A percentile compares a stretch with the other conserved stretches of the same genome.
These are phyloP conservation scores for Portevinia maculata DNA, from an alignment of 2,888 invertebrate species.

Conservation along the genomic window DNA sequence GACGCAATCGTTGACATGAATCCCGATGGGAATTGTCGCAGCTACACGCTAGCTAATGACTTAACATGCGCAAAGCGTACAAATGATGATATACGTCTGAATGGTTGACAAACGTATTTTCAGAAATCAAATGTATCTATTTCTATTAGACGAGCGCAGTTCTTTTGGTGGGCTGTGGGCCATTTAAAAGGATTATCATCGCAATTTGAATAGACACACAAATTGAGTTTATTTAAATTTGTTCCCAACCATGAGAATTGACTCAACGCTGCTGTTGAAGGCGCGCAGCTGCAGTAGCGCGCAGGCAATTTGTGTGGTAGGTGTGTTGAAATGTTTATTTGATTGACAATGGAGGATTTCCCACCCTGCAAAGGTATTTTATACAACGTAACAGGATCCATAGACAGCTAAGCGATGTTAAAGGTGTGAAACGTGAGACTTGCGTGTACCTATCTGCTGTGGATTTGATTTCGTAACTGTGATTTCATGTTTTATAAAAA, in stretches of 20 bases:
- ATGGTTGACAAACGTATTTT: conserved; percentile 65
- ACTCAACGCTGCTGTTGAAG: not conserved
- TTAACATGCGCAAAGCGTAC: conserved; percentile 72
- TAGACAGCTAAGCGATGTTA: not conserved
- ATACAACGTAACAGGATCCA: conserved; percentile 53
- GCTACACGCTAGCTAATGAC: conserved; percentile 46
- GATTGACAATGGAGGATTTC: conserved; percentile 65
- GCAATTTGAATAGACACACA: conserved; percentile 59
- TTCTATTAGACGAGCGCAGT: conserved; percentile 46
- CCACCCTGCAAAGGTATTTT: conserved; percentile 34
- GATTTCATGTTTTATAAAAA: too few species aligned
- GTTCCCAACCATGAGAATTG: too few species aligned
- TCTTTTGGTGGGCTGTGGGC: conserved; percentile 23
- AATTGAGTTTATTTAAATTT: conserved; percentile 64
- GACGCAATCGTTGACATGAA: conserved; percentile 33
- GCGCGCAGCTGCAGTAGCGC: conserved; percentile 18
- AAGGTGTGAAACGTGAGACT: conserved; percentile 19
- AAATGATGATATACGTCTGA: conserved; percentile 69
- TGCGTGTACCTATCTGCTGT: too few species aligned
- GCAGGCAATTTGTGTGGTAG: conserved; percentile 48
- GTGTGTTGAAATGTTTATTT: conserved; percentile 66
- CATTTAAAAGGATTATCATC: conserved; percentile 68
- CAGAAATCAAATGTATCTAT: conserved; percentile 68
- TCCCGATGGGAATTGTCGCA: conserved; percentile 46
- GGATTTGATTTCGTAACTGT: too few species aligned